Evolutionary conservation across 2,888 invertebrate species (phyloP).

Genomic region (Nezara viridula): DNA sequence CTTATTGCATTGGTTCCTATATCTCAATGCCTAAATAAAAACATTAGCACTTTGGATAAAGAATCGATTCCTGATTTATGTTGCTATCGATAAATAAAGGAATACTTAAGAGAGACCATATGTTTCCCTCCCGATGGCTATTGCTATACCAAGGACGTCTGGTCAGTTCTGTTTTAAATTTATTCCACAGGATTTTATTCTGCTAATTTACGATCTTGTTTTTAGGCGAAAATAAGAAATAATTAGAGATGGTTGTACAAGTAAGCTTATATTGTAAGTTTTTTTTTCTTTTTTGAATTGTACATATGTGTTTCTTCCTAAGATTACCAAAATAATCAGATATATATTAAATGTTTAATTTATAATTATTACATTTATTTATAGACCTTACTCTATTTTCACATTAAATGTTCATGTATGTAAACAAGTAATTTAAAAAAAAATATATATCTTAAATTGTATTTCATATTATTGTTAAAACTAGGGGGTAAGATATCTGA

Average conservation of each 20-base stretch:
- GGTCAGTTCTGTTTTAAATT: background rate
- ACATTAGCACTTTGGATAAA: slow-evolving; percentile 24
- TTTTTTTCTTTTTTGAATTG: no score
- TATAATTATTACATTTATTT: no score
- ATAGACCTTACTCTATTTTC: no score
- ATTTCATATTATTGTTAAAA: no score
- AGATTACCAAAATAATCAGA: no score
- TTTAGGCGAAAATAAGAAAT: background rate
- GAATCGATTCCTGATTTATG: slow-evolving; percentile 26
- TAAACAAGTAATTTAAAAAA: no score
- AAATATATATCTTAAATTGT: no score
- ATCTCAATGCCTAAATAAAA: slow-evolving; percentile 27
- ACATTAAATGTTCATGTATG: no score
- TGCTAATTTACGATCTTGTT: background rate
- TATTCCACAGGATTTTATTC: background rate
- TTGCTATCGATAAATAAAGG: background rate
- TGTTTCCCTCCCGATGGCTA: background rate
- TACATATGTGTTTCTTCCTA: no score
- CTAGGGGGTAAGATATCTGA: no score
- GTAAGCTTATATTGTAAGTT: background rate
- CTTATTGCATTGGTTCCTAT: background rate
- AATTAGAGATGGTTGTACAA: background rate
- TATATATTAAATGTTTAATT: no score
- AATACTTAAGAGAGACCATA: background rate
- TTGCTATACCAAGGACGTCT: background rate